Conservation (phyloP, 2,888 invertebrate species). For the Sussaba pulchella region DNA sequence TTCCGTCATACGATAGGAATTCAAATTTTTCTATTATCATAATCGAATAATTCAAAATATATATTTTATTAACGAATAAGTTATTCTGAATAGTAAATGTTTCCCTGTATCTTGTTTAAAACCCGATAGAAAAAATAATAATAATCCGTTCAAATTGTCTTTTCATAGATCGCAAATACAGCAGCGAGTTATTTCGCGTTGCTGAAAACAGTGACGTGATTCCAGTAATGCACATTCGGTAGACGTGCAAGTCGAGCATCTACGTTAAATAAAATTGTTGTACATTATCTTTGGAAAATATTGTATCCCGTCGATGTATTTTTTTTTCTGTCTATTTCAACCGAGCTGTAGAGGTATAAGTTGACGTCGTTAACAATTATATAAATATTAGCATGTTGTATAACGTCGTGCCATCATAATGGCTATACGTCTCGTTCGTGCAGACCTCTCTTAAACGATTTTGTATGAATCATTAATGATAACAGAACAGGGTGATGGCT, state of each 20-base stretch:
- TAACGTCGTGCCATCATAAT: not conserved
- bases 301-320: not conserved
- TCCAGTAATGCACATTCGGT: not conserved
- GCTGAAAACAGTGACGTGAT: constrained; percentile 59
- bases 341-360: not conserved
- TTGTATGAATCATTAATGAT: constrained; percentile 3
- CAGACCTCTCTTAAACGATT: not conserved
- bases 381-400: not conserved
- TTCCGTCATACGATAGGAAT: not conserved
- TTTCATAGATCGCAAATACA: constrained; percentile 58
- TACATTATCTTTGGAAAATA: not conserved
- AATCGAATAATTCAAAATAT: too few species aligned
- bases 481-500: not conserved
- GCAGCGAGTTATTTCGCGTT: constrained; percentile 62
- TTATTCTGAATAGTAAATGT: too few species aligned
- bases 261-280: not conserved
- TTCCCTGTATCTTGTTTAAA: too few species aligned
- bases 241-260: not conserved
- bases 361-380: not conserved
- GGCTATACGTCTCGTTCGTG: not conserved
- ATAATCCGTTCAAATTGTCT: not conserved
- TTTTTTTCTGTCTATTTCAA: not conserved
- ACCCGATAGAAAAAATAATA: not conserved
- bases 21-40: too few species aligned
- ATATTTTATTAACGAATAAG: too few species aligned